These are phyloP conservation scores for Poeciliopsis gracilis DNA, from an alignment of 2,797 vertebrate genomes.

Conservation along the genomic window DNA sequence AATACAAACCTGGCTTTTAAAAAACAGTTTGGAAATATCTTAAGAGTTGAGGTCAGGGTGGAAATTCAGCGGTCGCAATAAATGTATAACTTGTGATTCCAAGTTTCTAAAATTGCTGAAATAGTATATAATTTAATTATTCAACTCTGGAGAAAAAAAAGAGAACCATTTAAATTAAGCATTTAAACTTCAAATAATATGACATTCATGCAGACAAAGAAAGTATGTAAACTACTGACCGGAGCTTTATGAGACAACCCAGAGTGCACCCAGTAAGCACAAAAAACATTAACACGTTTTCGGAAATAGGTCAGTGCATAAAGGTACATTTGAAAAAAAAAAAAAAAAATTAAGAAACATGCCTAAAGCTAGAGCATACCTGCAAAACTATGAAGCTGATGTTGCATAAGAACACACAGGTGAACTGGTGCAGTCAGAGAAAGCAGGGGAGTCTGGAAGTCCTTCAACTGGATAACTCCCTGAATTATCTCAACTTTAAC, in stretches of 20 bases:
- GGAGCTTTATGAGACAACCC: neutral
- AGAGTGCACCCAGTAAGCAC: conserved; percentile 26
- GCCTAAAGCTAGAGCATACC: conserved; percentile 48
- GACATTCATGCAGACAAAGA: neutral
- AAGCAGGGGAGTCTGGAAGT: conserved; percentile 32
- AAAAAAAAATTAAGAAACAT: conserved; percentile 8
- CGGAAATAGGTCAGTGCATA: conserved; percentile 42
- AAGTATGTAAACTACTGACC: neutral
- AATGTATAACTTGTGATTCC: neutral
- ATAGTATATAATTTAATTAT: neutral
- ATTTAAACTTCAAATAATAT: neutral
- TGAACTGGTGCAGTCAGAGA: conserved; percentile 28
- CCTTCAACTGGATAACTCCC: conserved; percentile 42
- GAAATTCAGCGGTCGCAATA: neutral
- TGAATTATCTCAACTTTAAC: conserved; percentile 43
- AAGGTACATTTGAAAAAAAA: neutral
- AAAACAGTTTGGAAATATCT: neutral
- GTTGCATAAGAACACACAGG: conserved; percentile 26
- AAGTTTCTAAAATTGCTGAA: neutral
- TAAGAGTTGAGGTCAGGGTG: neutral
- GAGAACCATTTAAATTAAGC: neutral
- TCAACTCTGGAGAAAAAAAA: neutral
- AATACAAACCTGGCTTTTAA: neutral
- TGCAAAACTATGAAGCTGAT: conserved; percentile 35
- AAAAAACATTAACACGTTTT: conserved; percentile 15